Base-by-base conservation (phyloP, 2,888 invertebrate genomes). In the Strigamia crassipes region DNA sequence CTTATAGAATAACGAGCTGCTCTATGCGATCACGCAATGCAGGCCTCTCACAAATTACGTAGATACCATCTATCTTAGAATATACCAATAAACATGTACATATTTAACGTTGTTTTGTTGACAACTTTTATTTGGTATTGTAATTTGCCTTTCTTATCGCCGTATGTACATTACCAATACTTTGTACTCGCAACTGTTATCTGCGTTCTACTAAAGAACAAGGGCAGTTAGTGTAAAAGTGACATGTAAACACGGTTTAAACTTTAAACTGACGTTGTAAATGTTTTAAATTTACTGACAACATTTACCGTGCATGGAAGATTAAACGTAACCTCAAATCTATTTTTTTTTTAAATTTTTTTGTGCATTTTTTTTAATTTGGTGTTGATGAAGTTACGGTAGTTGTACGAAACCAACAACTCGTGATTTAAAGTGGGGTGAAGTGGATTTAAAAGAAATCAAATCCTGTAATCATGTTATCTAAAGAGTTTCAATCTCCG, bases 401-500 rank as follows among this genome's bases (percentile, higher is more conserved):
- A 61, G 31, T 15, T 31, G 5, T 18, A 23, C 27, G 1, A 27
- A 9, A 21, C 23, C 21, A 21, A 23, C 12, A 31, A n/a, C 27
- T 27, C 23, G 73, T 73, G 27, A 31, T 73, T 73, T 73, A 31
- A 73, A 73, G 31, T 5, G 12, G 73, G 13, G 27, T 73, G 13
- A 73, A 73, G 31, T 5, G 12, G 73, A 31, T 73, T 73, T 73
- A 73, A 31, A 73, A 73, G 27, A 73, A 73, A 73, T 73, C 73
- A 73, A 31, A 73, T 21, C 46, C 73, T 27, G 73, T 73, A 31
- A 73, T 73, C 73, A 27, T 73, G 73, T 73, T 73, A 73, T 73
- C 73, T 73, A 73, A 73, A 23, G 23, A 73, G 73, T 73, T 23
- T 73, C n/a, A 73, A 9, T 73, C 73, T 73, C 73, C 12, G 73